Conservation (phyloP, 2,113 vertebrate genomes). For the Neolamprologus fasciatus region DNA sequence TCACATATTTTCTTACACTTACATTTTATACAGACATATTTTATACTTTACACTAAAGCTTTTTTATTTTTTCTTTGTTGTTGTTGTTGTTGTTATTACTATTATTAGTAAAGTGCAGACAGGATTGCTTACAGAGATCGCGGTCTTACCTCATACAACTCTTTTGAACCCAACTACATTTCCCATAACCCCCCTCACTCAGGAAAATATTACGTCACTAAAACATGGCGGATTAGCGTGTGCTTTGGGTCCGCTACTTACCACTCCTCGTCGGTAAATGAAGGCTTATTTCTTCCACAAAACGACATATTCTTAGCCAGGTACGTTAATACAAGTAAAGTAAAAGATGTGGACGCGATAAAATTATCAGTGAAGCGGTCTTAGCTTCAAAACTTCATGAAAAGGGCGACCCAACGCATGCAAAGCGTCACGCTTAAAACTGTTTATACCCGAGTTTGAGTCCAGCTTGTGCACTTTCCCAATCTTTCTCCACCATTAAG, state of each 20-base stretch:
- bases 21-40: neutral
- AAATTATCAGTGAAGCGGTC: neutral
- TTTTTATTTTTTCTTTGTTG: neutral
- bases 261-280: neutral
- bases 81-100: neutral
- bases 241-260: neutral
- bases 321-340: neutral
- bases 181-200: conserved; percentile 33
- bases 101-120: neutral
- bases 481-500: neutral
- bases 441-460: neutral
- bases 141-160: neutral
- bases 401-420: too few species aligned
- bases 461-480: neutral
- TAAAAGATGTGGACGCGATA: rapidly evolving
- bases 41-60: neutral
- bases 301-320: neutral
- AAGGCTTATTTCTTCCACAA: neutral
- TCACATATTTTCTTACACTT: neutral
- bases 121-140: neutral
- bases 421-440: neutral
- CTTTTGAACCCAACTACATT: neutral
- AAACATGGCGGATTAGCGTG: conserved; percentile 43
- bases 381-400: rapidly evolving
- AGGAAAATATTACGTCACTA: neutral